Conservation (phyloP, 2,888 invertebrate genomes). For the Sesia apiformis region DNA sequence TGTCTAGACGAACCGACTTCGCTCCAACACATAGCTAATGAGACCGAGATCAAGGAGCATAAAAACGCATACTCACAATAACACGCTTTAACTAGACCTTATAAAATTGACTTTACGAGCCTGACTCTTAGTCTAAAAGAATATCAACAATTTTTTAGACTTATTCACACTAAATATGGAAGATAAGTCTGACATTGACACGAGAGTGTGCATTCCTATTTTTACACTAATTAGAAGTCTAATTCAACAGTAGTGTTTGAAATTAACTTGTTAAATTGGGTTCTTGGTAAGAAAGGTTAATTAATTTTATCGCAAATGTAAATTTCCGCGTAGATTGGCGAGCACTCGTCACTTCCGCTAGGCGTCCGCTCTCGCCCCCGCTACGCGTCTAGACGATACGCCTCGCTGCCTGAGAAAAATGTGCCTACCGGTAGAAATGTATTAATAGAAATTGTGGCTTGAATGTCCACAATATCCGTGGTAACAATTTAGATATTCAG, state of each 20-base stretch:
- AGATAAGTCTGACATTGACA: too few species aligned
- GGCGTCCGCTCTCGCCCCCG: conserved; percentile 32
- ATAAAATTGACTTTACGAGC: too few species aligned
- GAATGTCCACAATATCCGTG: conserved; percentile 15
- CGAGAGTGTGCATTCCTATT: too few species aligned
- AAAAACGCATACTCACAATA: conserved; percentile 22
- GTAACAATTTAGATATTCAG: conserved; percentile 13
- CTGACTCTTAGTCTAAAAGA: too few species aligned
- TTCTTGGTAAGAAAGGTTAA: not conserved
- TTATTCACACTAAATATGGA: too few species aligned
- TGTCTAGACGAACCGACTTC: conserved; percentile 3
- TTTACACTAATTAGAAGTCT: too few species aligned
- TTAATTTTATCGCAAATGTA: not conserved
- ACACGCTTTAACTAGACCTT: conserved; percentile 9
- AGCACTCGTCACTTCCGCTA: conserved; percentile 13
- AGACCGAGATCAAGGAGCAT: conserved; percentile 19
- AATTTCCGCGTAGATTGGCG: conserved; percentile 3
- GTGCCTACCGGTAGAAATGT: conserved; percentile 26
- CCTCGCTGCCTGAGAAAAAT: conserved; percentile 63
- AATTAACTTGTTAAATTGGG: too few species aligned
- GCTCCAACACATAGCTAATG: conserved; percentile 20
- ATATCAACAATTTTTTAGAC: too few species aligned
- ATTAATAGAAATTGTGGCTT: conserved; percentile 24
- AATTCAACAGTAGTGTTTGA: too few species aligned
- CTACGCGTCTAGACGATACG: conserved; percentile 38